Base-by-base conservation (phyloP, 2,888 invertebrate genomes). In the Pollenia amentaria region DNA sequence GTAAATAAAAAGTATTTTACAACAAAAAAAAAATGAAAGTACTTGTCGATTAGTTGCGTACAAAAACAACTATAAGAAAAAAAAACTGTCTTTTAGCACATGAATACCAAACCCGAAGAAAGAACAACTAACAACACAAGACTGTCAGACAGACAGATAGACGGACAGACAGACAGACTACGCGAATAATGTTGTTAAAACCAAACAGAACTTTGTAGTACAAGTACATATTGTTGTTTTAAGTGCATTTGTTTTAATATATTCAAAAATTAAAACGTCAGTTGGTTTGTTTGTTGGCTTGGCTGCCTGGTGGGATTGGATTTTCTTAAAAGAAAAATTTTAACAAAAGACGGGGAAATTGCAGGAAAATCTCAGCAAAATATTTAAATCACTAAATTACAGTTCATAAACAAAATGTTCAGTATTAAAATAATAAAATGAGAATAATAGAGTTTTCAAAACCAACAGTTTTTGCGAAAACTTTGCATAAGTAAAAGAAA, bases 1-100 rank as follows among this genome's bases (percentile, higher is more conserved):
- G n/a, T 44, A 42, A 57, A n/a, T 29, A 55, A 44, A 42, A 40
- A 53, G n/a, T 57, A 64, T 46, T 46, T 80, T 65, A 18, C 55
- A 72, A 55, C 70, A 72, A 7, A 53, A 72, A 53, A 72, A 38
- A 79, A 72, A 72, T 64, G 70, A 62, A 64, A 72, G 44, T 70
- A 70, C 1, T 7, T 16, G 64, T 29, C 18, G 75, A 18, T 60
- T 14, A 4, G 40, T 10, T 76, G 57, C 69, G 48, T 70, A 57
- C 40, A 40, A 40, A 21, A 21, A 69, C 60, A 51, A 62, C 46
- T 60, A n/a, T 29, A 44, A 38, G 1, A 73, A 11, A 7, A 51
- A 38, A 60, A 73, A n/a, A 44, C 11, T 42, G 44, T 53, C 44
- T 70, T 70, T 51, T 16, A 38, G 79, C 51, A 42, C 44, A 72